Conservation (phyloP, 1,140 invertebrate species). For the Drosophila busckii region DNA sequence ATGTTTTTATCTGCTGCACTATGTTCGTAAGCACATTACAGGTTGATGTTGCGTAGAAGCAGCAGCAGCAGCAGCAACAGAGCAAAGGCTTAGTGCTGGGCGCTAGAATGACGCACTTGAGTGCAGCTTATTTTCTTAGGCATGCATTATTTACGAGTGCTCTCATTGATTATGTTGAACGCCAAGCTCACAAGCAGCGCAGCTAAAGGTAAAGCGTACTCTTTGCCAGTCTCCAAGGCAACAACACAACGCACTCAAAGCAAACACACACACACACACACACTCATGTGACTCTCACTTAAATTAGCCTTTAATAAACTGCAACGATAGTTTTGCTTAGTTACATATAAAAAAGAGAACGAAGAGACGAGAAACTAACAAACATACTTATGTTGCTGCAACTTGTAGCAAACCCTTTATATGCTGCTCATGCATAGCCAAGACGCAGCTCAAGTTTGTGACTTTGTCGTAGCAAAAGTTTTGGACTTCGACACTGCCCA, state of each 20-base stretch:
- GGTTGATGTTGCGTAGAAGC: no score
- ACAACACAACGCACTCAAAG: conserved; percentile 44
- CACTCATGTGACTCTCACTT: conserved; percentile 41
- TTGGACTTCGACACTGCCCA: conserved; percentile 13
- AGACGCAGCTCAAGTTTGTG: conserved; percentile 62
- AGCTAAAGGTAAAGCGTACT: no score
- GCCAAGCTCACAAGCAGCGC: conserved; percentile 27
- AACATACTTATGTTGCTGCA: no score
- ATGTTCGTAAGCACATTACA: no score
- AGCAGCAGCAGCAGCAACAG: not conserved
- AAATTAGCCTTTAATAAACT: conserved; percentile 62
- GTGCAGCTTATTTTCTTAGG: conserved; percentile 74
- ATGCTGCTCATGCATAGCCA: conserved; percentile 62
- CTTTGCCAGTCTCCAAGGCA: conserved; percentile 15
- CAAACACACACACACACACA: conserved; percentile 6
- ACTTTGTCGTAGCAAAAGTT: conserved; percentile 54
- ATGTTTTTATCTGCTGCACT: no score
- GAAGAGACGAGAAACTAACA: not conserved
- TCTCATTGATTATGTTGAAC: conserved; percentile 67
- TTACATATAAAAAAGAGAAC: conserved; percentile 39
- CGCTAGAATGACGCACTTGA: conserved; percentile 51
- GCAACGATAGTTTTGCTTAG: conserved; percentile 69
- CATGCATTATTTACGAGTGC: conserved; percentile 71
- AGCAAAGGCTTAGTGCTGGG: conserved; percentile 5
- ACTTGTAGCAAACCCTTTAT: conserved; percentile 38